Conservation (phyloP, 2,797 vertebrate genomes). For the Thamnophis elegans region DNA sequence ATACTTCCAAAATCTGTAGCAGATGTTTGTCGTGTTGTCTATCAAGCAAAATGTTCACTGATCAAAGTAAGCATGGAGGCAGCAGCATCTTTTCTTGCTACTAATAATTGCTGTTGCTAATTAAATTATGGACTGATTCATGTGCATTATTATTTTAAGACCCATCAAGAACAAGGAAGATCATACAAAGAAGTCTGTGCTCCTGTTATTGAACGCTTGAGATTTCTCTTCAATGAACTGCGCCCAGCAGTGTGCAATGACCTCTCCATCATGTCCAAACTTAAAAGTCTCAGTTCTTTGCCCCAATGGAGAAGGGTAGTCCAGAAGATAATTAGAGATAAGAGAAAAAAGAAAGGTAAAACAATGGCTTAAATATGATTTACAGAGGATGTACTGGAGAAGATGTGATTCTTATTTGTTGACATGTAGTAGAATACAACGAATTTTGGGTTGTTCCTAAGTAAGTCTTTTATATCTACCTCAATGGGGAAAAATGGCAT, state of each 20-base stretch:
- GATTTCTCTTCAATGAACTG: constrained; percentile 95
- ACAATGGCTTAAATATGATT: not conserved
- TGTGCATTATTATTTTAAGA: constrained; percentile 72
- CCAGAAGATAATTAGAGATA: constrained; percentile 92
- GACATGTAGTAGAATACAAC: not conserved
- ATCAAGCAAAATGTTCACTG: constrained; percentile 97
- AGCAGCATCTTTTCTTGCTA: not conserved
- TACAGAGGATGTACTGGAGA: not conserved
- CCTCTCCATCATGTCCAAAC: constrained; percentile 92
- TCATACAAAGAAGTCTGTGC: constrained; percentile 99
- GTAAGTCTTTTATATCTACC: not conserved
- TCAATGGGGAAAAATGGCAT: not conserved
- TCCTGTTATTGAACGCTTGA: constrained; percentile 93
- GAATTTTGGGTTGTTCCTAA: not conserved
- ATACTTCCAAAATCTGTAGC: constrained; percentile 93
- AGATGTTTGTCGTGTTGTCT: constrained; percentile 96
- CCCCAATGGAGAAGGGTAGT: constrained; percentile 93
- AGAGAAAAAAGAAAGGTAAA: constrained; percentile 90
- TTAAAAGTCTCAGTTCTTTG: constrained; percentile 92
- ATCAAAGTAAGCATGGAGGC: constrained; percentile 83
- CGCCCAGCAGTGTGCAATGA: constrained; percentile 95
- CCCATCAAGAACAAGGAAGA: constrained; percentile 97
- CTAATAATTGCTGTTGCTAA: not conserved
- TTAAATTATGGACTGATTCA: not conserved
- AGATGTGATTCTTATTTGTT: not conserved